Evolutionary conservation across 2,113 vertebrate genomes (phyloP).

Genomic region (Platysteira castanea): DNA sequence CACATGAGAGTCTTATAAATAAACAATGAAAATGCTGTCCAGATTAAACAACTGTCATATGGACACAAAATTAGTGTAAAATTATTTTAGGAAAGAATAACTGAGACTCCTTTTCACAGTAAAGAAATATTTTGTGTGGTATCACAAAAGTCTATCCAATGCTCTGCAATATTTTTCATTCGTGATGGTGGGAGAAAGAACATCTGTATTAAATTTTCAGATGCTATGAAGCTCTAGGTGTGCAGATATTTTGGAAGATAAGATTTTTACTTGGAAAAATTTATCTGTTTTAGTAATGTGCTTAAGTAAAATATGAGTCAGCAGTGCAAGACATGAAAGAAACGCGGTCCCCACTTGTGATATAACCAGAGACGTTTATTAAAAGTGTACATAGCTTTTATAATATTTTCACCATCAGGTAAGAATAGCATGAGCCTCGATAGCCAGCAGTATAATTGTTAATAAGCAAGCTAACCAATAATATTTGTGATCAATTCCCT

Average conservation of each 20-base stretch:
- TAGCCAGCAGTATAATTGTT: not conserved
- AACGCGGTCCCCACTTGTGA: rapidly evolving
- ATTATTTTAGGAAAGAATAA: not conserved
- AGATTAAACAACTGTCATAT: not conserved
- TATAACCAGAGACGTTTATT: not conserved
- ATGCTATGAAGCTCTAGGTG: not conserved
- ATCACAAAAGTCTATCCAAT: not conserved
- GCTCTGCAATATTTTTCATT: not conserved
- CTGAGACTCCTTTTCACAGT: not conserved
- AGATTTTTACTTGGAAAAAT: not conserved
- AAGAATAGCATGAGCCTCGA: not conserved
- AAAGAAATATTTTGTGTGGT: not conserved
- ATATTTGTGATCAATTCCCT: not conserved
- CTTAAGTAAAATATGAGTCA: not conserved
- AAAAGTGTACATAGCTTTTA: not conserved
- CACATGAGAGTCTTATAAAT: not conserved
- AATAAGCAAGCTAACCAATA: not conserved
- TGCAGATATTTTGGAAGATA: not conserved
- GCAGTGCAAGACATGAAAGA: not conserved
- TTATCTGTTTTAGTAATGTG: not conserved
- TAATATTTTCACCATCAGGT: not conserved
- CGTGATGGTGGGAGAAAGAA: not conserved
- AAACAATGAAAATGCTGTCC: not conserved
- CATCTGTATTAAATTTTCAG: not conserved
- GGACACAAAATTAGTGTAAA: not conserved